Conservation (phyloP, 2,888 invertebrate species). For the Malacosoma neustria region DNA sequence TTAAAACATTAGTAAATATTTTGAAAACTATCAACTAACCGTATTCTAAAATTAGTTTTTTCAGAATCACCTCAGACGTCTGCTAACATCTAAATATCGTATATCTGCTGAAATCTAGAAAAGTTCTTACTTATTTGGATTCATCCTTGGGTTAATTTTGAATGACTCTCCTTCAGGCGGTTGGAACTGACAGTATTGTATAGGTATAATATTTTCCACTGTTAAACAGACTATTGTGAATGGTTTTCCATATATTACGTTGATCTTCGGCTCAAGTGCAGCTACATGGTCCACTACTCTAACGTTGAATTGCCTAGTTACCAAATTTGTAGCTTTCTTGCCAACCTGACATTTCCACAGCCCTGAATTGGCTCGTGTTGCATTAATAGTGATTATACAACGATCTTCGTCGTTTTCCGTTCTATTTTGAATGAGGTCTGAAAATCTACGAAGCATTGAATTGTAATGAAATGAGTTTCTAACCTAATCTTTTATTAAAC, state of each 20-base stretch:
- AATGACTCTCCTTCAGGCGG: slow-evolving; percentile 58
- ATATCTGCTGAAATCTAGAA: not conserved
- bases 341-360: slow-evolving; percentile 69
- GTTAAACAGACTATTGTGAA: slow-evolving; percentile 54
- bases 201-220: slow-evolving; percentile 35
- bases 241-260: slow-evolving; percentile 34
- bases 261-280: slow-evolving; percentile 38
- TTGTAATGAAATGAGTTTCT: too few relatives aligned
- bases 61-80: too few relatives aligned
- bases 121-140: slow-evolving; percentile 38
- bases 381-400: slow-evolving; percentile 45
- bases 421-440: slow-evolving; percentile 37
- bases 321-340: slow-evolving; percentile 31
- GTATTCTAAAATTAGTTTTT: too few relatives aligned
- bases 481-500: too few relatives aligned
- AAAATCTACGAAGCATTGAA: slow-evolving; percentile 30
- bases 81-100: too few relatives aligned
- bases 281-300: slow-evolving; percentile 48
- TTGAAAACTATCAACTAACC: too few relatives aligned
- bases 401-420: too few relatives aligned
- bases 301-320: slow-evolving; percentile 36
- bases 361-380: slow-evolving; percentile 40
- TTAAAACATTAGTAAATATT: too few relatives aligned
- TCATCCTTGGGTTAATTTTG: slow-evolving; percentile 51
- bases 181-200: slow-evolving; percentile 67